A percentile compares a stretch with the other conserved stretches of the same genome.
phyloP scores from a whole-genome alignment of 2,797 vertebrate genomes.

The Chiloscyllium punctatum region DNA sequence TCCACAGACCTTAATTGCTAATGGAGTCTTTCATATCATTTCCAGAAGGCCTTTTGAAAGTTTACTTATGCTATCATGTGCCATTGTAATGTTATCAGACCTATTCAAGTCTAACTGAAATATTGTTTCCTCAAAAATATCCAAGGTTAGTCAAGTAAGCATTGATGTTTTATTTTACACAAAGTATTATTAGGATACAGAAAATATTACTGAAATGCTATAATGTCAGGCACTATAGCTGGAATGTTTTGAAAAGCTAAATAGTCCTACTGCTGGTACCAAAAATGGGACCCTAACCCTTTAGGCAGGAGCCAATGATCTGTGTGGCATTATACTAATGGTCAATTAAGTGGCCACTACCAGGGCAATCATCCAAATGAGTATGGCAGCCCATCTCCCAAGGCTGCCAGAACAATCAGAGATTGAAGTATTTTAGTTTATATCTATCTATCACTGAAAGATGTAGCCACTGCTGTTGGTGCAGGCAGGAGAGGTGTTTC shows the following conservation, averaged over 20 bases:
- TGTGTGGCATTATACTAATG: neutral
- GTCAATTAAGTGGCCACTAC: neutral
- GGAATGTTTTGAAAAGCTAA: neutral
- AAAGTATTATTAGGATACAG: neutral
- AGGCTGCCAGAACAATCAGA: too few relatives aligned
- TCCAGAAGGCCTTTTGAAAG: neutral
- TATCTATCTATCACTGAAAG: too few relatives aligned
- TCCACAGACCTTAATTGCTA: neutral
- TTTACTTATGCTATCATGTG: neutral
- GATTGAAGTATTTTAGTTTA: too few relatives aligned
- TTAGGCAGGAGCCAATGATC: neutral
- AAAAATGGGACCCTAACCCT: too few relatives aligned
- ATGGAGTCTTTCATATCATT: neutral
- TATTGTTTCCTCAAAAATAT: neutral
- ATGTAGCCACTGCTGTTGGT: neutral
- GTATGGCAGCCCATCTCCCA: neutral
- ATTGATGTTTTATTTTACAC: neutral
- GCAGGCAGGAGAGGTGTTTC: neutral
- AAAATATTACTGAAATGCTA: neutral
- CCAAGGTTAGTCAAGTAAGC: neutral
- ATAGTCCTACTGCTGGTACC: too few relatives aligned
- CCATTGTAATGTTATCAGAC: neutral
- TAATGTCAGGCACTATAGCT: neutral
- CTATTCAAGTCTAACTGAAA: neutral
- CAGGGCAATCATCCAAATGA: neutral